Evolutionary conservation across 1,140 invertebrate genomes (phyloP), one percentile per base, ranked within the genome.

Genomic region (Meteorus sp.): DNA sequence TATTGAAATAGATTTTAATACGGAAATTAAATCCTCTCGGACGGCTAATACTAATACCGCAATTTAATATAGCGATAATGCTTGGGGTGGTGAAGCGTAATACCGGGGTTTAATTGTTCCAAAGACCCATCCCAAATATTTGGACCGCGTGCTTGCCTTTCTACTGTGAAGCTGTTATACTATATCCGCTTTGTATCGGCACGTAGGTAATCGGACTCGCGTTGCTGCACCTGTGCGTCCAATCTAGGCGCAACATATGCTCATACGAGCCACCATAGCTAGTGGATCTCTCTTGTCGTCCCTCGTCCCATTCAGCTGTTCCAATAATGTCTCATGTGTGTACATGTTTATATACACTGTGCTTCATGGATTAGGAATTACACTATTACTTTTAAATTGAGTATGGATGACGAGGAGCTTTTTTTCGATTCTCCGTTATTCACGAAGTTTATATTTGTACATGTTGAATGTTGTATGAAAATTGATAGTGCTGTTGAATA

Each of bases 181-280:
- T 48, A n/a, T 57, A 57, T 48, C 55, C 41, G 41, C 41, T 56
- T 56, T 56, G 27, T 23, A 56, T 56, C 53, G 41, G 43, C 53
- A 56, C 45, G 55, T 57, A n/a, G n/a, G n/a, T n/a, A 57, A 57
- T 57, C 55, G 55, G 55, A 57, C 33, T 17, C 45, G 29, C 55
- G 17, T 13, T 31, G 44, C n/a, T 57, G 55, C 55, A 57, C 55
- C 55, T 57, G 55, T 57, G 55, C 55, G 44, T 57, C 45, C 55
- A 57, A 57, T 57, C 55, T 57, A 57, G 55, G 44, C 44, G 44
- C 33, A 27, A 57, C 55, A 57, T 57, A 57, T 57, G 55, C 44
- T 22, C 31, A 13, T 17, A 33, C 15, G 8, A 33, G 17, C 48
- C n/a, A 48, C n/a, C 17, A 48, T 11, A 1, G 9, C 43, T 13